Conservation (phyloP, 2,888 invertebrate species). For the Eilema depressum region DNA sequence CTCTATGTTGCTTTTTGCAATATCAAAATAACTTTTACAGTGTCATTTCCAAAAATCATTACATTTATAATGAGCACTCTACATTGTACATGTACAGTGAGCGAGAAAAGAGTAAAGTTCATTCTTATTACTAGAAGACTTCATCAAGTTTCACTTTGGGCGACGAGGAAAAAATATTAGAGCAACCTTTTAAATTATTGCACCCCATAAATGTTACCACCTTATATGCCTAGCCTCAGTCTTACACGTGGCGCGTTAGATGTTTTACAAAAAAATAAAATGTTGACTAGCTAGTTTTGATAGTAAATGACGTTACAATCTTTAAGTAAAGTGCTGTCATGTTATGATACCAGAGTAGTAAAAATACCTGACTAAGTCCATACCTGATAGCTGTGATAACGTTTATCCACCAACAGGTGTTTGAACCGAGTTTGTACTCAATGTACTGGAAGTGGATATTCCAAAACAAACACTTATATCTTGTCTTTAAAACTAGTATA, state of each 20-base stretch:
- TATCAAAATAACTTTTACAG: too few species aligned
- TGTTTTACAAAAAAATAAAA: background rate
- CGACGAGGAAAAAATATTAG: background rate
- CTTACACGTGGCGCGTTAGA: background rate
- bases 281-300: background rate
- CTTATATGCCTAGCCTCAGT: background rate
- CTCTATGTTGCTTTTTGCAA: too few species aligned
- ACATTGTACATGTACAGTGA: background rate
- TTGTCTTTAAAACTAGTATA: constrained; percentile 9
- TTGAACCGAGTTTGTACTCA: constrained; percentile 65
- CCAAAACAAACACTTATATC: constrained; percentile 19
- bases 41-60: too few species aligned
- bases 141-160: background rate
- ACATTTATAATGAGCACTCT: too few species aligned
- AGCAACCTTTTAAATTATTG: background rate
- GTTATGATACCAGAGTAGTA: constrained; percentile 32
- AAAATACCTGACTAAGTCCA: constrained; percentile 39
- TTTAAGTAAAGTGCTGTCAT: constrained; percentile 36
- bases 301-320: constrained; percentile 20
- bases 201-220: background rate
- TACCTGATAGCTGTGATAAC: constrained; percentile 51
- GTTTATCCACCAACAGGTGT: constrained; percentile 64
- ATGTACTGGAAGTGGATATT: constrained; percentile 48
- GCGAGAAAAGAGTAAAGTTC: background rate
- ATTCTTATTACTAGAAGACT: background rate